These are phyloP conservation scores for Drosophila biarmipes DNA, from an alignment of 1,140 invertebrate species.

Conservation along the genomic window DNA sequence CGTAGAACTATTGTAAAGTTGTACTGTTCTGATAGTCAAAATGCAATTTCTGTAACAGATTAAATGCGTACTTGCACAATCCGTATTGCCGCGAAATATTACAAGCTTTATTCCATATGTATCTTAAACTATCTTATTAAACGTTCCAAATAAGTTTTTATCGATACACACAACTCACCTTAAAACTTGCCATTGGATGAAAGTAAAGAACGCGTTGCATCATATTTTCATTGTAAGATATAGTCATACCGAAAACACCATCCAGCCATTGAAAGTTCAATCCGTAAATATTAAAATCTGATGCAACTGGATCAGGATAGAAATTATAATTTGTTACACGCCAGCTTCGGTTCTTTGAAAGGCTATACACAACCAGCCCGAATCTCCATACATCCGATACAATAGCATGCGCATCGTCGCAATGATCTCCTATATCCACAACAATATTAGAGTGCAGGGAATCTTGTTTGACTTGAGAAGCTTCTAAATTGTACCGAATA, in stretches of 20 bases:
- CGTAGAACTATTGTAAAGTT: too few species aligned
- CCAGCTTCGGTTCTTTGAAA: conserved; percentile 89
- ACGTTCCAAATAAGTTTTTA: too few species aligned
- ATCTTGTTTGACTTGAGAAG: conserved; percentile 88
- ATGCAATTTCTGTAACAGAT: too few species aligned
- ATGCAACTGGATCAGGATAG: conserved; percentile 90
- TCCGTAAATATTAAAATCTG: conserved; percentile 89
- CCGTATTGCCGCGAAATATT: too few species aligned
- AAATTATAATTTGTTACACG: conserved; percentile 90
- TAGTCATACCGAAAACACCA: conserved; percentile 91
- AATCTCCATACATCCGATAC: conserved; percentile 91
- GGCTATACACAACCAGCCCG: conserved; percentile 89
- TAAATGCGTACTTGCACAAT: too few species aligned
- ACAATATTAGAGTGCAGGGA: conserved; percentile 91
- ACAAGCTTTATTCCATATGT: too few species aligned
- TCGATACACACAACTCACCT: conserved; percentile 51
- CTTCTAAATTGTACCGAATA: conserved; percentile 87
- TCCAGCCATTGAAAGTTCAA: conserved; percentile 92
- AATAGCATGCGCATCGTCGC: conserved; percentile 89
- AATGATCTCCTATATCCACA: conserved; percentile 88
- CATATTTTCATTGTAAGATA: conserved; percentile 86
- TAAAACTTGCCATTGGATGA: conserved; percentile 91
- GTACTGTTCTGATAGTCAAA: too few species aligned
- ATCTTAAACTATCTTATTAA: too few species aligned
- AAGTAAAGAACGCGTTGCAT: conserved; percentile 89